Percentiles rank a stretch among this genome's conserved stretches.
These are phyloP conservation scores for Lasius platythorax DNA, from an alignment of 2,888 invertebrate species.

Conservation along the genomic window DNA sequence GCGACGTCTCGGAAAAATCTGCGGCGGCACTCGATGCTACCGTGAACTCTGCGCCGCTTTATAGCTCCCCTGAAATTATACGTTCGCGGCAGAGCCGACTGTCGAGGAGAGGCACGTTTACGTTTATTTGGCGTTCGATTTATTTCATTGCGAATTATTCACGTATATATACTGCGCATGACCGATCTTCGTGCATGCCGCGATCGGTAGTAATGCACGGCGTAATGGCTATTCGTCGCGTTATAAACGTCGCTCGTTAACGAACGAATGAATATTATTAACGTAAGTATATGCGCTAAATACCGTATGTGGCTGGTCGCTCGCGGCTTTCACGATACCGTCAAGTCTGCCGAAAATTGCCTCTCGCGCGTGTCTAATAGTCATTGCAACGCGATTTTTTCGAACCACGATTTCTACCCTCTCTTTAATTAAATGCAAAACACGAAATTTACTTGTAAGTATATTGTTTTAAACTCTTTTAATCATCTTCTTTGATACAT, in stretches of 20 bases:
- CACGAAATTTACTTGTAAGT: not conserved
- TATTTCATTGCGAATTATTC: slow-evolving; percentile 57
- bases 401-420: not conserved
- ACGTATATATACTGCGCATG: not conserved
- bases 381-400: not conserved
- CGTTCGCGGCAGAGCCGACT: slow-evolving; percentile 19
- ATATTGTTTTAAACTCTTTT: not conserved
- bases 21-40: not conserved
- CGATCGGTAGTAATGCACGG: slow-evolving; percentile 10
- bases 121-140: slow-evolving; percentile 61
- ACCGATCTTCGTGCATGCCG: not conserved
- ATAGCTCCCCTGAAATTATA: slow-evolving; percentile 44
- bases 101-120: slow-evolving; percentile 54
- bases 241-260: slow-evolving; percentile 15
- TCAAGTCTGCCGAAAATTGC: slow-evolving; percentile 1
- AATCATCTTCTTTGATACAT: too few relatives aligned
- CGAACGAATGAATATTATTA: slow-evolving; percentile 31
- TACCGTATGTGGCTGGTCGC: not conserved
- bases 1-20: slow-evolving; percentile 34
- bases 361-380: too few relatives aligned
- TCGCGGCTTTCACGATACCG: not conserved
- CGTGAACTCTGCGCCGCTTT: slow-evolving; percentile 15
- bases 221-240: not conserved
- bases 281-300: not conserved
- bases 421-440: slow-evolving; percentile 10